A percentile compares a stretch with the other conserved stretches of the same genome.
Conservation (phyloP, 2,888 invertebrate species). For the Laothoe populi region DNA sequence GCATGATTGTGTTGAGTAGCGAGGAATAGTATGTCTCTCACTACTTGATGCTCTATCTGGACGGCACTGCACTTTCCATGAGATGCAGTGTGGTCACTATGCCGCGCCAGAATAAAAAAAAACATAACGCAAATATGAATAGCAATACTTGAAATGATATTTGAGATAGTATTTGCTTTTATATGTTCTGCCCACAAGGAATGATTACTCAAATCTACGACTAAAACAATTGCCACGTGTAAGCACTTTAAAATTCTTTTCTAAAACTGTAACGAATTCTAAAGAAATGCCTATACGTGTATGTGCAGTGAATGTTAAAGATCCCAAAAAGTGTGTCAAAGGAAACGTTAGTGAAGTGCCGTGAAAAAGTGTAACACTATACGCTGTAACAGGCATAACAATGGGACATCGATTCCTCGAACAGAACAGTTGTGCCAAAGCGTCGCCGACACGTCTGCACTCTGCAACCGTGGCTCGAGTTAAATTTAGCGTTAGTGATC, state of each 20-base stretch:
- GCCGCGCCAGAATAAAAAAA: no score
- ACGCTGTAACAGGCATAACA: constrained; percentile 77
- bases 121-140: no score
- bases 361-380: constrained; percentile 78
- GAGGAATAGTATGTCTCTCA: no score
- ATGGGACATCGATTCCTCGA: constrained; percentile 78
- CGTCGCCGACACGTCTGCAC: constrained; percentile 60
- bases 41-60: no score
- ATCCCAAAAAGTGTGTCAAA: constrained; percentile 57
- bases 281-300: not conserved
- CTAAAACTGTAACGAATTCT: not conserved
- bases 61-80: no score
- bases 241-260: not conserved
- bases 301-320: constrained; percentile 35
- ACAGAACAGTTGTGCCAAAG: constrained; percentile 57
- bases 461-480: constrained; percentile 52
- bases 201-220: not conserved
- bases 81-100: no score
- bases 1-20: no score
- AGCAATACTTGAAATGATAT: no score
- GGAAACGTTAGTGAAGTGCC: constrained; percentile 68
- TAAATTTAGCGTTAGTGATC: constrained; percentile 83
- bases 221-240: not conserved
- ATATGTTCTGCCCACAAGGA: not conserved
- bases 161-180: no score